phyloP scores from a whole-genome alignment of 2,113 vertebrate genomes.

The Rhineura floridana region DNA sequence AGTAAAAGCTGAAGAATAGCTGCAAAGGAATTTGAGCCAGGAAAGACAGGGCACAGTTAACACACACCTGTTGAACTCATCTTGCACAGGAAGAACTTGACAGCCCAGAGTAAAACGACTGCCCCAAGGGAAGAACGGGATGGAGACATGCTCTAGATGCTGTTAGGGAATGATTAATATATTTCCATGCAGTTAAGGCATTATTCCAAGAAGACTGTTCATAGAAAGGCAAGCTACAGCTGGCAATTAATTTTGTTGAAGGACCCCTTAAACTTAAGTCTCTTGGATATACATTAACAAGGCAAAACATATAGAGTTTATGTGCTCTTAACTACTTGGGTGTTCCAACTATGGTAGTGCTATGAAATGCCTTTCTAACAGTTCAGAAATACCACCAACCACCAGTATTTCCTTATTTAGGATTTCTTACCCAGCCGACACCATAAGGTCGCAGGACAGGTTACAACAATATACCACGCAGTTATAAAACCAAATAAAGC shows the following conservation, averaged over 20 bases:
- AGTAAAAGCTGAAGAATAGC: not conserved
- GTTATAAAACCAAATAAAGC: not conserved
- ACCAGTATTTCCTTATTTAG: not conserved
- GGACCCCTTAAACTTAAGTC: not conserved
- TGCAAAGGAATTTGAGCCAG: not conserved
- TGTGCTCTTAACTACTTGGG: not conserved
- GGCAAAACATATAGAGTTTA: not conserved
- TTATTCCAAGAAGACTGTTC: not conserved
- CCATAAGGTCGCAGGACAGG: too few relatives aligned
- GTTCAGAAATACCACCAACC: not conserved
- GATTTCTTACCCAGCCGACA: not conserved
- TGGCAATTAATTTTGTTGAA: not conserved
- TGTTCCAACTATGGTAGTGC: not conserved
- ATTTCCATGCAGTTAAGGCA: not conserved
- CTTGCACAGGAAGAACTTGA: slow-evolving; percentile 39
- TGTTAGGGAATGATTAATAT: not conserved
- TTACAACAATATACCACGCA: too few relatives aligned
- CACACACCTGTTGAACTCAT: accelerated
- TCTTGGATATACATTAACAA: not conserved
- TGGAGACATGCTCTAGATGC: not conserved
- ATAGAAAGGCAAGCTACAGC: not conserved
- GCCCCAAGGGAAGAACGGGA: slow-evolving; percentile 6
- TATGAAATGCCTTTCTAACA: not conserved
- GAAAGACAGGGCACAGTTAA: slow-evolving; percentile 9
- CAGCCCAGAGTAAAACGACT: not conserved